These are phyloP conservation scores for Ceyx melanurus DNA, from an alignment of 2,113 vertebrate species.

Conservation along the genomic window DNA sequence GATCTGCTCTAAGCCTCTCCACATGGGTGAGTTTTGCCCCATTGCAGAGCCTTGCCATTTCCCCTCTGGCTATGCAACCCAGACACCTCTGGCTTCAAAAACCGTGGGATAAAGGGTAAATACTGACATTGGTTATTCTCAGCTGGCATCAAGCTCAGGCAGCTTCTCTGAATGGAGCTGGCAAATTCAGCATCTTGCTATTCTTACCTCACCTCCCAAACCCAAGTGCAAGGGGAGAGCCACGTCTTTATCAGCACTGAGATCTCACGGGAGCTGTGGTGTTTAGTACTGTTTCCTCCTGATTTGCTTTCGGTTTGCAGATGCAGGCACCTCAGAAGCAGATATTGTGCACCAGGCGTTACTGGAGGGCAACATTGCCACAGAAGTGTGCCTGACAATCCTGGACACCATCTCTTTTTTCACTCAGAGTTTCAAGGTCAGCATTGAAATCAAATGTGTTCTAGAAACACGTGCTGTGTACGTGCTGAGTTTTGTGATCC, in stretches of 20 bases:
- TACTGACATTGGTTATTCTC: not conserved
- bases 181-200: not conserved
- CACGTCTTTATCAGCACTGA: not conserved
- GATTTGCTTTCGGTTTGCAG: slow-evolving; percentile 53
- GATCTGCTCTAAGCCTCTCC: not conserved
- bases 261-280: not conserved
- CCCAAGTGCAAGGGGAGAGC: not conserved
- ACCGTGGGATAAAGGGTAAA: not conserved
- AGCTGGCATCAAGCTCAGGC: not conserved
- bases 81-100: not conserved
- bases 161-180: not conserved
- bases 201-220: not conserved
- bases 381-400: slow-evolving; percentile 88
- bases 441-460: not conserved
- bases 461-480: not conserved
- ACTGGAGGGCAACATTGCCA: slow-evolving; percentile 91
- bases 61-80: not conserved
- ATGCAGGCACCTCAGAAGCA: slow-evolving; percentile 84
- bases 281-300: not conserved
- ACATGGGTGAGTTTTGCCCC: not conserved
- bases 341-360: slow-evolving; percentile 92
- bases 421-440: slow-evolving; percentile 93
- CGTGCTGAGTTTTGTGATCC: not conserved
- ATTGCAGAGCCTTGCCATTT: not conserved
- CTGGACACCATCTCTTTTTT: slow-evolving; percentile 92